phyloP scores from a whole-genome alignment of 2,888 invertebrate genomes.

The Diogma glabrata region DNA sequence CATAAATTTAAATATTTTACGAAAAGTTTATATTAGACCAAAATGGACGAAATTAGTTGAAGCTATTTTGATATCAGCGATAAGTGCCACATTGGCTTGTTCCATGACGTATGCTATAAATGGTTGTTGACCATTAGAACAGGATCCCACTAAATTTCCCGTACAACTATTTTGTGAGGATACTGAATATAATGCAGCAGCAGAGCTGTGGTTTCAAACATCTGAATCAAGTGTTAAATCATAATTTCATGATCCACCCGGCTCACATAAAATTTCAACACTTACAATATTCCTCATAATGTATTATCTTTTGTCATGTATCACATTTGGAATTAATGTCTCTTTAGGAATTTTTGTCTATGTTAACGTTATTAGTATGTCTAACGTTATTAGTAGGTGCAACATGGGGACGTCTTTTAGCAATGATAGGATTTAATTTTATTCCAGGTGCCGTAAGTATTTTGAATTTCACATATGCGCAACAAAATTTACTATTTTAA shows the following conservation, averaged over 20 bases:
- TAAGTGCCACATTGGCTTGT: conserved; percentile 79
- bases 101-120: conserved; percentile 76
- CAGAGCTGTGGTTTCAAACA: conserved; percentile 94
- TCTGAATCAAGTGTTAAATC: conserved; percentile 92
- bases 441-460: conserved; percentile 53
- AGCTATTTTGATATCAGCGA: conserved; percentile 69
- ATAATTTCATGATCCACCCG: conserved; percentile 83
- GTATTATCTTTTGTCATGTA: conserved; percentile 81
- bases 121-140: conserved; percentile 79
- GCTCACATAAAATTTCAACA: conserved; percentile 68
- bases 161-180: conserved; percentile 81
- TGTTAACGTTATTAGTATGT: no score
- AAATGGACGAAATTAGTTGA: conserved; percentile 73
- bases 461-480: not conserved
- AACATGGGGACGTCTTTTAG: conserved; percentile 90
- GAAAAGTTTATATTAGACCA: conserved; percentile 53
- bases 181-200: conserved; percentile 87
- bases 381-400: conserved; percentile 91
- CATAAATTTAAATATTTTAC: conserved; percentile 72
- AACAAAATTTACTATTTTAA: conserved; percentile 10
- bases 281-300: conserved; percentile 67
- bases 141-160: conserved; percentile 69
- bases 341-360: conserved; percentile 97
- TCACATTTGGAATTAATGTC: conserved; percentile 91
- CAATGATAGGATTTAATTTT: conserved; percentile 53